Conservation (phyloP, 2,113 vertebrate genomes). For the Oophaga pumilio region DNA sequence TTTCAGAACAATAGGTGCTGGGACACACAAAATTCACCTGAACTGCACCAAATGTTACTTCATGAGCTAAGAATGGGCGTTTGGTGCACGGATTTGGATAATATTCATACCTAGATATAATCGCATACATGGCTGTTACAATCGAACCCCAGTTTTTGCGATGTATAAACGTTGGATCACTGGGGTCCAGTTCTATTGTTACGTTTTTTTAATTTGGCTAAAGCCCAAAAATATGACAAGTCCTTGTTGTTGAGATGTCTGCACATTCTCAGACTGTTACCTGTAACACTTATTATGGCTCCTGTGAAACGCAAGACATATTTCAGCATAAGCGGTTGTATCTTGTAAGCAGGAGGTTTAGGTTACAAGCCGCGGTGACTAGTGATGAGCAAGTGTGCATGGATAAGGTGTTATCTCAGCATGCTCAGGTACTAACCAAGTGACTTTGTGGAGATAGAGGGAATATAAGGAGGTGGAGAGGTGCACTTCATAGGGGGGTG, state of each 20-base stretch:
- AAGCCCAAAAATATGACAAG: not conserved
- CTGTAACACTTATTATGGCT: not conserved
- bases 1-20: no score
- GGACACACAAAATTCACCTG: no score
- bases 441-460: no score
- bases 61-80: no score
- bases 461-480: no score
- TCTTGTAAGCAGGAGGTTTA: not conserved
- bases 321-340: not conserved
- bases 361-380: not conserved
- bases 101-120: not conserved
- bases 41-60: no score
- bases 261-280: slow-evolving; percentile 18
- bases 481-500: no score
- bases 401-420: no score
- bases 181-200: not conserved
- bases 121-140: not conserved
- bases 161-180: not conserved
- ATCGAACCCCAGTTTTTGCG: not conserved
- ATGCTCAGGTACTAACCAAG: no score
- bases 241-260: not conserved
- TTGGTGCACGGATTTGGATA: no score
- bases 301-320: not conserved
- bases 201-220: not conserved
- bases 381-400: no score